Percentiles rank a stretch among this genome's conserved stretches.
phyloP scores from a whole-genome alignment of 2,888 invertebrate species.

The Ptilodon capucinus region DNA sequence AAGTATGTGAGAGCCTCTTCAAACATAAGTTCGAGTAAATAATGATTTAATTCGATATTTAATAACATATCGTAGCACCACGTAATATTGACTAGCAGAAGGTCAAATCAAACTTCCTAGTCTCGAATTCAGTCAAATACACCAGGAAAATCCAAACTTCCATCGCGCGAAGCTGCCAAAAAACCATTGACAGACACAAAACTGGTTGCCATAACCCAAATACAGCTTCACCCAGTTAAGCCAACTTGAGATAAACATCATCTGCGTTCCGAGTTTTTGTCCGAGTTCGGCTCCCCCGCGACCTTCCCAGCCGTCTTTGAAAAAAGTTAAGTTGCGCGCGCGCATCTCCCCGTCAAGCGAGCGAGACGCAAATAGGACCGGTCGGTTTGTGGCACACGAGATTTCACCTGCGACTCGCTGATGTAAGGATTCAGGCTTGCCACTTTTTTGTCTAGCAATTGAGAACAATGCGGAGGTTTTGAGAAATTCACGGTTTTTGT shows the following conservation, averaged over 20 bases:
- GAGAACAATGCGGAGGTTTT: no score
- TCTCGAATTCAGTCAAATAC: background rate
- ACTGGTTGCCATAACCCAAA: slow-evolving; percentile 40
- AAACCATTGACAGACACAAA: slow-evolving; percentile 34
- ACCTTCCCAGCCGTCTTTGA: slow-evolving; percentile 40
- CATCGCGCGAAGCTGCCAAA: slow-evolving; percentile 26
- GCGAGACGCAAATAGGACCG: slow-evolving; percentile 50
- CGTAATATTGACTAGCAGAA: background rate
- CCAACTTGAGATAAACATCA: slow-evolving; percentile 33
- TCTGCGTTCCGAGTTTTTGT: slow-evolving; percentile 28
- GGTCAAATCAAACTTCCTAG: background rate
- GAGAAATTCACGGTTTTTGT: no score
- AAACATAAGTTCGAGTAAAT: background rate
- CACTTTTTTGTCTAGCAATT: no score
- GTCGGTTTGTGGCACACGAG: slow-evolving; percentile 61
- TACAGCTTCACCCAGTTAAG: slow-evolving; percentile 36
- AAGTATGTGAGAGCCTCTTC: no score
- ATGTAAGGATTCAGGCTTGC: slow-evolving; percentile 30
- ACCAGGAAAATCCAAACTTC: slow-evolving; percentile 12
- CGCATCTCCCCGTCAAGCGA: slow-evolving; percentile 40
- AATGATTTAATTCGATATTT: background rate
- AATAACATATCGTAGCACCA: background rate
- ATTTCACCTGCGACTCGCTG: slow-evolving; percentile 59
- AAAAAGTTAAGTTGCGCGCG: slow-evolving; percentile 17
- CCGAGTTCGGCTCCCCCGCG: slow-evolving; percentile 23